Percentiles rank a stretch among this genome's conserved stretches.
Conservation (phyloP, 2,797 vertebrate genomes). For the Sebastes miniatus region DNA sequence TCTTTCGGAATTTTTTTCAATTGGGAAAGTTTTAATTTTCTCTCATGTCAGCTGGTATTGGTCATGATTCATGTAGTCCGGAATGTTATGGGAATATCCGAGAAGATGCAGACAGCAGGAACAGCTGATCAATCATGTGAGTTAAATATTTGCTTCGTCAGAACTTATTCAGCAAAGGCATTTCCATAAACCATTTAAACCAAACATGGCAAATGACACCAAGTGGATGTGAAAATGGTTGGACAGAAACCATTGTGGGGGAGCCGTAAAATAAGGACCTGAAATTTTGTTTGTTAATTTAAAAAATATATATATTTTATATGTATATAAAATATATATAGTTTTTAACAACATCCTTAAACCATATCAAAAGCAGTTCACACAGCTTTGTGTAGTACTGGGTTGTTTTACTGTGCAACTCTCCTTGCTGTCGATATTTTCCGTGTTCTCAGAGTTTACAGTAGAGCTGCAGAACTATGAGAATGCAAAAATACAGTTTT, state of each 20-base stretch:
- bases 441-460: not conserved
- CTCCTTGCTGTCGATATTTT: not conserved
- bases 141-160: not conserved
- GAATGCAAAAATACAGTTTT: not conserved
- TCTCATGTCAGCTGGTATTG: too few species aligned
- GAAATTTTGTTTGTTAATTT: not conserved
- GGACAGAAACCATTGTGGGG: not conserved
- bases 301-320: not conserved
- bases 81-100: not conserved
- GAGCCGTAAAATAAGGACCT: not conserved
- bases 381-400: not conserved
- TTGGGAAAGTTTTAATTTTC: not conserved
- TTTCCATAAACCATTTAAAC: not conserved
- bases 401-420: not conserved
- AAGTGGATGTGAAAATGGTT: not conserved
- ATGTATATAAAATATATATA: not conserved
- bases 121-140: not conserved
- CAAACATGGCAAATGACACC: not conserved
- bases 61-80: too few species aligned
- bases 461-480: not conserved
- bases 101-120: not conserved
- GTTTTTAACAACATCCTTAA: not conserved
- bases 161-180: not conserved
- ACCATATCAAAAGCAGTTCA: not conserved
- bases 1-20: not conserved